A percentile compares a stretch with the other conserved stretches of the same genome.
Conservation (phyloP, 2,888 invertebrate genomes). For the Aphodius granarius region DNA sequence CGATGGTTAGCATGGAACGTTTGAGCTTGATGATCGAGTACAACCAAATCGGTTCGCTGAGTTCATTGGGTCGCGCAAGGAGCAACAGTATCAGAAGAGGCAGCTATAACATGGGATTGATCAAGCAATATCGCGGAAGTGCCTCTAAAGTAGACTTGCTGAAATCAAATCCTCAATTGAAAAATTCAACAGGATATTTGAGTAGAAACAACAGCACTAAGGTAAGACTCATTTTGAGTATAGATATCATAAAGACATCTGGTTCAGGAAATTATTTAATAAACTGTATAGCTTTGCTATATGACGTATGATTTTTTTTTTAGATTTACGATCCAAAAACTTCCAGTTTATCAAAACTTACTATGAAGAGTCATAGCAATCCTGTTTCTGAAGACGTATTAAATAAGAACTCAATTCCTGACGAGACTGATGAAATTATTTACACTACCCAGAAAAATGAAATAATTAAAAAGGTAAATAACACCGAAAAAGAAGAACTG, state of each 20-base stretch:
- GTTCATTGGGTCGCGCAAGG: conserved; percentile 63
- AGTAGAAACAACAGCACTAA: conserved; percentile 24
- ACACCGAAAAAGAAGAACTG: background rate
- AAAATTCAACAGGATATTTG: conserved; percentile 31
- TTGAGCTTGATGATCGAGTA: conserved; percentile 74
- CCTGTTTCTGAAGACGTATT: conserved; percentile 33
- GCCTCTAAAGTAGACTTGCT: conserved; percentile 68
- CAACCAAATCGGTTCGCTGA: conserved; percentile 75
- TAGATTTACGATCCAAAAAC: conserved; percentile 19
- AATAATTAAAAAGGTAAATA: conserved; percentile 3
- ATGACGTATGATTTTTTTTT: too few relatives aligned
- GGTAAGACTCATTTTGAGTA: conserved; percentile 8
- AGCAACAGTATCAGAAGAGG: conserved; percentile 57
- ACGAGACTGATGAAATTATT: conserved; percentile 40
- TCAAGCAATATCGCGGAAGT: conserved; percentile 55
- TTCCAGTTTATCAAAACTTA: conserved; percentile 35
- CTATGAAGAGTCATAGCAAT: conserved; percentile 32
- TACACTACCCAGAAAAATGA: conserved; percentile 21
- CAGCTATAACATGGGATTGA: conserved; percentile 61
- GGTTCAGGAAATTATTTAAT: background rate
- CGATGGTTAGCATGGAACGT: conserved; percentile 72
- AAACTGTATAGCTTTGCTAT: too few relatives aligned
- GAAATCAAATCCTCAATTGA: conserved; percentile 55
- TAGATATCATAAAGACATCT: background rate
- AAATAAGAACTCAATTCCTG: conserved; percentile 34